Conservation (phyloP, 2,888 invertebrate genomes). For the Caradrina clavipalpis region DNA sequence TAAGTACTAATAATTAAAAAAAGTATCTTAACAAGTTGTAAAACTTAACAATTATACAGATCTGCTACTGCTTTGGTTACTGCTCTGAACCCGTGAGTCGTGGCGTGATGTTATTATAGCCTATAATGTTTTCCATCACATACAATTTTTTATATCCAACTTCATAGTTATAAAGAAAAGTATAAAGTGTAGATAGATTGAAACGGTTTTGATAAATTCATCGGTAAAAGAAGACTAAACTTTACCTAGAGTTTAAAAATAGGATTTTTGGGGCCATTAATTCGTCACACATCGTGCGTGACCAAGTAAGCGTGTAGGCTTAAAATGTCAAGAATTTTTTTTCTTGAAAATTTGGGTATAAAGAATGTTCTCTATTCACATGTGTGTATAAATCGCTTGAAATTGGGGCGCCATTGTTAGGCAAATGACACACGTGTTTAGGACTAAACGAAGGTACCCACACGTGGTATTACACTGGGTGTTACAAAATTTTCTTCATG, state of each 20-base stretch:
- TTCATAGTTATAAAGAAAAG: too few relatives aligned
- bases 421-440: constrained; percentile 30
- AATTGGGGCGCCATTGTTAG: constrained; percentile 43
- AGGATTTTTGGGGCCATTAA: neutral
- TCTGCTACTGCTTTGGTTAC: too few relatives aligned
- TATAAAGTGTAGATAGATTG: too few relatives aligned
- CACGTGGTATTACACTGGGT: neutral
- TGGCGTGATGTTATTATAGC: too few relatives aligned
- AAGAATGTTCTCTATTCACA: constrained; percentile 20
- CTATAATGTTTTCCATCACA: too few relatives aligned
- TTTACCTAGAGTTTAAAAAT: neutral
- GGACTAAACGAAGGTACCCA: constrained; percentile 2
- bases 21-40: too few relatives aligned
- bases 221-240: neutral
- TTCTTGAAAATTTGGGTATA: constrained; percentile 9
- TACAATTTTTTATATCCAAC: too few relatives aligned
- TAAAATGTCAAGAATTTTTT: constrained; percentile 22
- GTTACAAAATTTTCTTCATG: neutral
- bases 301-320: constrained; percentile 17
- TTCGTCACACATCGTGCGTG: constrained; percentile 30
- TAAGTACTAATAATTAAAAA: too few relatives aligned
- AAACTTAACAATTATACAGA: too few relatives aligned
- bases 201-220: too few relatives aligned
- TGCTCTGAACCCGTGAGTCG: too few relatives aligned
- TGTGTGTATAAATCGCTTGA: constrained; percentile 35